A percentile compares a stretch with the other conserved stretches of the same genome.
phyloP scores from a whole-genome alignment of 2,113 vertebrate genomes.

The Apodemus speciosus region DNA sequence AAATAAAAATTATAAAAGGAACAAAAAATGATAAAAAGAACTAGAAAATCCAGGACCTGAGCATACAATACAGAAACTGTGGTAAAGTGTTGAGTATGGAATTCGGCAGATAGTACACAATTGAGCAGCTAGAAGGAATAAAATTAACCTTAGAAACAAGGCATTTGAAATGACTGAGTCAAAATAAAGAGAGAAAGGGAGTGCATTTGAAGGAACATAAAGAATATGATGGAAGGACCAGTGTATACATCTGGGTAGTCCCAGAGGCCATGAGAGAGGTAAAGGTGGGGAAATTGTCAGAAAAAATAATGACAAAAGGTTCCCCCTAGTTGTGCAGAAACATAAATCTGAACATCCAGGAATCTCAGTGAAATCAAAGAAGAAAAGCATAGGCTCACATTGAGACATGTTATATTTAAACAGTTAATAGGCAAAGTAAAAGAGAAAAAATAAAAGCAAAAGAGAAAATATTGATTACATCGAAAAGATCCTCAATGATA shows the following conservation, averaged over 20 bases:
- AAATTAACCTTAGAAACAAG: not conserved
- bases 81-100: too few relatives aligned
- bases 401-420: not conserved
- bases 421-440: not conserved
- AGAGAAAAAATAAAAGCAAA: not conserved
- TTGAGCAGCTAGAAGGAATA: not conserved
- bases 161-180: not conserved
- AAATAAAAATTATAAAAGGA: not conserved
- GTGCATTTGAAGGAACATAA: not conserved
- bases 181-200: not conserved
- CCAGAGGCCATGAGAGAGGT: not conserved
- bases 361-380: not conserved
- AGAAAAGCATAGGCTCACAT: not conserved
- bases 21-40: not conserved
- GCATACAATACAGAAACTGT: not conserved
- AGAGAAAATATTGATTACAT: not conserved
- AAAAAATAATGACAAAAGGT: not conserved
- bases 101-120: not conserved
- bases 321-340: not conserved
- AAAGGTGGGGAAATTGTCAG: not conserved
- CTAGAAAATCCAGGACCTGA: not conserved
- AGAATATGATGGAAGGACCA: not conserved
- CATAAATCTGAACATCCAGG: not conserved
- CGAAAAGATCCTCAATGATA: not conserved
- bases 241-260: not conserved